Evolutionary conservation across 2,888 invertebrate genomes (phyloP).

Genomic region (Ennomos erosarius): DNA sequence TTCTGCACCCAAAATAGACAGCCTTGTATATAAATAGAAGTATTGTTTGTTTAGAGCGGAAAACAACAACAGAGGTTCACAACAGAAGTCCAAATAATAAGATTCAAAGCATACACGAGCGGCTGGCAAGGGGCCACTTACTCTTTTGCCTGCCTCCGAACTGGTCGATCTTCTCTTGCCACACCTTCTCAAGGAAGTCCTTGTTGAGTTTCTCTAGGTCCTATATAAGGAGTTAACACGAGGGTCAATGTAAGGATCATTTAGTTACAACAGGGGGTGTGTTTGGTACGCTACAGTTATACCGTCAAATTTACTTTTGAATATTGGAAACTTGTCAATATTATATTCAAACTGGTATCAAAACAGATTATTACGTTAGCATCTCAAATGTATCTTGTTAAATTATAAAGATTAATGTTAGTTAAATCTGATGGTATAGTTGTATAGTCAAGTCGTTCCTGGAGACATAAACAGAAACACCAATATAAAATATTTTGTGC

Average conservation of each 20-base stretch:
- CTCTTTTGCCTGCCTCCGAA: conserved; percentile 96
- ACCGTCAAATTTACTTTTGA: conserved; percentile 34
- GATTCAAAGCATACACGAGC: conserved; percentile 10
- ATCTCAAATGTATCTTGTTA: too few relatives aligned
- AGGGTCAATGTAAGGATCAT: conserved; percentile 63
- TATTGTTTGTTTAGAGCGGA: not conserved
- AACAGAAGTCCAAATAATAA: conserved; percentile 6
- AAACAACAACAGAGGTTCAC: not conserved
- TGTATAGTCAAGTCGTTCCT: conserved; percentile 11
- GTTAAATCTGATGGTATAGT: conserved; percentile 36
- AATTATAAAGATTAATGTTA: conserved; percentile 1
- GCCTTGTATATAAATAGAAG: not conserved
- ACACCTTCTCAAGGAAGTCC: conserved; percentile 93
- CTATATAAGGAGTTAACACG: conserved; percentile 85
- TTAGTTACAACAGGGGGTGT: conserved; percentile 41
- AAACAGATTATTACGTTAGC: too few relatives aligned
- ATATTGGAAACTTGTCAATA: too few relatives aligned
- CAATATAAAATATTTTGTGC: conserved; percentile 3
- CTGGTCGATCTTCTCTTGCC: conserved; percentile 94
- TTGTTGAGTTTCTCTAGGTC: conserved; percentile 94
- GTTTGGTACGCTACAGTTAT: conserved; percentile 19
- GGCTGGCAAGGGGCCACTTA: conserved; percentile 80
- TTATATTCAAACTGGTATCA: too few relatives aligned
- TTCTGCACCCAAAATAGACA: too few relatives aligned
- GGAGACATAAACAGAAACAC: conserved; percentile 10